A percentile compares a stretch with the other conserved stretches of the same genome.
Conservation (phyloP, 2,797 vertebrate genomes). For the Propithecus perrieri region DNA sequence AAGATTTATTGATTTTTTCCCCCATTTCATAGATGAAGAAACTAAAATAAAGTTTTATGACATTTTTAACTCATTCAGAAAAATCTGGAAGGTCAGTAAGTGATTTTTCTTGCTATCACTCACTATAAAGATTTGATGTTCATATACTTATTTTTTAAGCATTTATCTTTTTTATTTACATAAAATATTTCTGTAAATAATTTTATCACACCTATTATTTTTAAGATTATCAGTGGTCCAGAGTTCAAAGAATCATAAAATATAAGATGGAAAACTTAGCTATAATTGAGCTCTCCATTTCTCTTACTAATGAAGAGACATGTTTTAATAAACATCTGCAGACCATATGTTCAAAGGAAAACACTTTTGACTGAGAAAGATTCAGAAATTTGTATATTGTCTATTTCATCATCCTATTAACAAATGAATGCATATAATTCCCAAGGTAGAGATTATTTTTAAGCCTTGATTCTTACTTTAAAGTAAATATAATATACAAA, state of each 20-base stretch:
- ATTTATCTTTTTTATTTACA: constrained; percentile 22
- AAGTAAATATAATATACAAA: constrained; percentile 22
- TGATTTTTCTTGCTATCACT: constrained; percentile 3
- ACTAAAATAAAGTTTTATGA: not conserved
- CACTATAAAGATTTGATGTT: not conserved
- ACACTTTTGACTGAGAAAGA: constrained; percentile 34
- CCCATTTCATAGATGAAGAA: not conserved
- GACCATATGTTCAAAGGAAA: constrained; percentile 56
- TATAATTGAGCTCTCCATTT: not conserved
- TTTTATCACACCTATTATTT: not conserved
- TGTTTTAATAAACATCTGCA: constrained; percentile 25
- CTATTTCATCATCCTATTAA: not conserved
- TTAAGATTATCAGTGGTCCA: constrained; percentile 27
- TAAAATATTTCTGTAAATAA: not conserved
- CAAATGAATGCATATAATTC: constrained; percentile 27
- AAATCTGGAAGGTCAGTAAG: not conserved
- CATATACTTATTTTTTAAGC: not conserved
- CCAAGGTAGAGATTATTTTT: not conserved
- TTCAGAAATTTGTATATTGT: constrained; percentile 11
- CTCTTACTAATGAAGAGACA: not conserved
- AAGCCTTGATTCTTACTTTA: not conserved
- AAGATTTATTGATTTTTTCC: not conserved
- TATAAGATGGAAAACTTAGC: not conserved
- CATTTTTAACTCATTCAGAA: constrained; percentile 1
- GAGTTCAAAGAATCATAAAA: constrained; percentile 19